Base-by-base conservation (phyloP, 2,888 invertebrate genomes). In the Caenorhabditis angaria region DNA sequence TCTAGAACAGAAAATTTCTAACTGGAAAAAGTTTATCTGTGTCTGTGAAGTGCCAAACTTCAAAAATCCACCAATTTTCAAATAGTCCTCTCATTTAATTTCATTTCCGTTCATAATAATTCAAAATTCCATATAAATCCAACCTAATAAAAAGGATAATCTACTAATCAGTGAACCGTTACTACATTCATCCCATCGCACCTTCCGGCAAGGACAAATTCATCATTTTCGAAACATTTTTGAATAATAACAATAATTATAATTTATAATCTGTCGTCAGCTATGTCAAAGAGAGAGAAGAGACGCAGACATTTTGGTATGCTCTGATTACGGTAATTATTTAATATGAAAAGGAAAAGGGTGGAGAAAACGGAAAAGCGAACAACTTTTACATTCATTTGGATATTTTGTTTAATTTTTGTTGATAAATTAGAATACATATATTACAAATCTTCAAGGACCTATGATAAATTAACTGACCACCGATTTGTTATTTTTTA, bases 151-250 rank as follows among this genome's bases (percentile, higher is more conserved):
- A 41, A 18, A 12, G 41, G 41, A 41, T 41, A 41, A 41, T 41
- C 41, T 41, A 41, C 41, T 41, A 41, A 41, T 41, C 41, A 41
- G 41, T 41, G 41, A 41, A 41, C 41, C 41, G 41, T 41, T 41
- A 41, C 41, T 41, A 18, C n/a, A n/a, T n/a, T n/a, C n/a, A n/a
- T n/a, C n/a, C n/a, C n/a, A n/a, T 41, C 18, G 14, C 41, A 41
- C 41, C 41, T 41, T 41, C 41, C 41, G 41, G 41, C 41, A 41
- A 41, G 41, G 41, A 41, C 41, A 41, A 18, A 12, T 6, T 41
- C 41, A 41, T 41, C 41, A 41, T 41, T 41, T 41, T n/a, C n/a
- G n/a, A n/a, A n/a, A n/a, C 14, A 41, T 12, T 41, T 41, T 14
- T 18, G 3, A 41, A 41, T 41, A 41, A 41, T 41, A 41, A 41